These are phyloP conservation scores for Hylaeus volcanicus DNA, from an alignment of 1,140 invertebrate species.

Conservation along the genomic window DNA sequence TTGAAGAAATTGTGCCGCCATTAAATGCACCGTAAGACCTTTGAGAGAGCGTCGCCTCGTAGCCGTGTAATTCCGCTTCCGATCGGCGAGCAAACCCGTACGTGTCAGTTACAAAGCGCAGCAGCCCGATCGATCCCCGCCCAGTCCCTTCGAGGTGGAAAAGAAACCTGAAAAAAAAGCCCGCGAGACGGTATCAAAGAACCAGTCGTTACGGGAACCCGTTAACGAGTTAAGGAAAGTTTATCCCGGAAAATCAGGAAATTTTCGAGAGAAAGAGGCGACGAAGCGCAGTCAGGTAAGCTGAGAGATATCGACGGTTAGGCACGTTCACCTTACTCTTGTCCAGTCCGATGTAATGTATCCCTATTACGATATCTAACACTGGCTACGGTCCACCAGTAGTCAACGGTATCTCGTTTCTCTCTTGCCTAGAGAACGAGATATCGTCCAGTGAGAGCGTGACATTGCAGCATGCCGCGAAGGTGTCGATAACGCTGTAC, in stretches of 20 bases:
- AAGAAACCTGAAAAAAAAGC: constrained; percentile 5
- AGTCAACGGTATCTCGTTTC: constrained; percentile 72
- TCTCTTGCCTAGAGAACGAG: constrained; percentile 41
- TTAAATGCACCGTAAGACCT: neutral
- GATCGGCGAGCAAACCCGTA: constrained; percentile 19
- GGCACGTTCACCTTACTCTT: constrained; percentile 33
- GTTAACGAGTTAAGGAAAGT: constrained; percentile 57
- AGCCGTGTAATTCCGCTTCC: constrained; percentile 12
- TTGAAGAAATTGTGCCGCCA: constrained; percentile 3
- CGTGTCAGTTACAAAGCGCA: constrained; percentile 31
- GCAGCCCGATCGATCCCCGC: constrained; percentile 7
- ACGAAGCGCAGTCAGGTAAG: constrained; percentile 7
- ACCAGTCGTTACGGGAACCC: constrained; percentile 23
- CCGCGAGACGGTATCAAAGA: constrained; percentile 22
- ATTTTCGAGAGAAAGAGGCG: neutral
- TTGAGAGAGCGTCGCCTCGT: neutral
- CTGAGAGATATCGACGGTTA: constrained; percentile 12
- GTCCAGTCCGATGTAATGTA: constrained; percentile 42
- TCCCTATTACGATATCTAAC: constrained; percentile 64
- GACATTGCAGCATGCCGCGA: constrained; percentile 35
- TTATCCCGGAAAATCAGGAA: constrained; percentile 18
- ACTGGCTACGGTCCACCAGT: constrained; percentile 38
- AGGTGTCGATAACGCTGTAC: constrained; percentile 49
- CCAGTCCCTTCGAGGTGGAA: constrained; percentile 13
- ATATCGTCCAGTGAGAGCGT: constrained; percentile 20